Conservation (phyloP, 2,113 vertebrate species). For the Dicrurus megarhynchus region DNA sequence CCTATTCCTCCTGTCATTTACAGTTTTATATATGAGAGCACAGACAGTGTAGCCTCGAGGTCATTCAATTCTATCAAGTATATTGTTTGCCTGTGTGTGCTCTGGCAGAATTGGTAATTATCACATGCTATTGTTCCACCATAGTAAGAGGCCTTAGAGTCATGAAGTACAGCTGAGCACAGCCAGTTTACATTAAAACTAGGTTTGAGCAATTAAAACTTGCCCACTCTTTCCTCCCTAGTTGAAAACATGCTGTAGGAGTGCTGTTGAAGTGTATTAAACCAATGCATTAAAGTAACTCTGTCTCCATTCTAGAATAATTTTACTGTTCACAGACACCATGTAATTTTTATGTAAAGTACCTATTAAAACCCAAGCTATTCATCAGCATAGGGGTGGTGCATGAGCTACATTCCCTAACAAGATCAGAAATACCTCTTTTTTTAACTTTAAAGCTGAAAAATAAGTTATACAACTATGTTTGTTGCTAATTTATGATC, state of each 20-base stretch:
- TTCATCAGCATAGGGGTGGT: background rate
- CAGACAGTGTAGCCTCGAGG: background rate
- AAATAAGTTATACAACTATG: background rate
- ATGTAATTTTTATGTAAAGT: background rate
- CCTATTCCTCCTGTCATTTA: background rate
- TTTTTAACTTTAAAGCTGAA: background rate
- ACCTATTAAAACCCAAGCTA: background rate
- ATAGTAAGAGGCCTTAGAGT: background rate
- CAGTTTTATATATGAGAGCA: background rate
- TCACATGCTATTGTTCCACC: background rate
- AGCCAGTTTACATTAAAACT: conserved; percentile 16
- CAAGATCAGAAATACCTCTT: background rate
- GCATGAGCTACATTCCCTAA: background rate
- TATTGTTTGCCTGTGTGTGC: background rate
- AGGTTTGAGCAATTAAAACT: conserved; percentile 17
- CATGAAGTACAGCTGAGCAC: background rate
- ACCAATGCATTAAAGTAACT: background rate
- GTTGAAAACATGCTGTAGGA: background rate
- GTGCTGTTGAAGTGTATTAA: background rate
- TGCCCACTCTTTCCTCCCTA: background rate
- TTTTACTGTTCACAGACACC: background rate
- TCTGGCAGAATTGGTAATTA: conserved; percentile 15
- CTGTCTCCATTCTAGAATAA: background rate
- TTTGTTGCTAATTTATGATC: background rate
- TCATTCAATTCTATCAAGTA: background rate